Conservation (phyloP, 2,888 invertebrate genomes). For the Neoitamus cyanurus region DNA sequence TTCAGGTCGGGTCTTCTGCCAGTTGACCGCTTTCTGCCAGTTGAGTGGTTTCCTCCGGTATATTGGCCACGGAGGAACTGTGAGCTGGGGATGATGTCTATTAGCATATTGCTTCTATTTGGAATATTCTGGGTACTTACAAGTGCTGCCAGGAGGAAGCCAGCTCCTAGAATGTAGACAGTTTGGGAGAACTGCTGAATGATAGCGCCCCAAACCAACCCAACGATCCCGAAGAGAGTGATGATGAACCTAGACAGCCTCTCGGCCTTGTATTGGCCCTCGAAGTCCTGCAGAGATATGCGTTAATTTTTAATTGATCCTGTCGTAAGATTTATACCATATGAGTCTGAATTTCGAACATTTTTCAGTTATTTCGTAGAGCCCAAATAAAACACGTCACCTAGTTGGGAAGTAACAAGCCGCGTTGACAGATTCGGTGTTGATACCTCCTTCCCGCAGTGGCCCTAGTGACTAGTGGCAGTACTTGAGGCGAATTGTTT, state of each 20-base stretch:
- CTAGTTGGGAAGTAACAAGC: background rate
- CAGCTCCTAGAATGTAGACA: constrained; percentile 91
- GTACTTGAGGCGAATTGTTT: background rate
- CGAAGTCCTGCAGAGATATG: constrained; percentile 76
- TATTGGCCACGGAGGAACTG: constrained; percentile 97
- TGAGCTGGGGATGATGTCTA: constrained; percentile 70
- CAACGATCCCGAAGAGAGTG: constrained; percentile 89
- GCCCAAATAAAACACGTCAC: background rate
- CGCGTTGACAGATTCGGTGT: background rate
- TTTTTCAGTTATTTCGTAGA: constrained; percentile 51
- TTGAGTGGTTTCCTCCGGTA: constrained; percentile 87
- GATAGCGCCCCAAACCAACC: constrained; percentile 91
- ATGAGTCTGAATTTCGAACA: constrained; percentile 66
- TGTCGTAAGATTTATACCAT: constrained; percentile 59
- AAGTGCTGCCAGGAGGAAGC: constrained; percentile 86
- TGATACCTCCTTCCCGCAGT: background rate
- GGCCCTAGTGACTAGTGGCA: background rate
- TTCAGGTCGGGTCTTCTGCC: constrained; percentile 82
- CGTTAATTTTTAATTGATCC: background rate
- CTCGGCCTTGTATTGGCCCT: constrained; percentile 91
- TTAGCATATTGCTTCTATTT: background rate
- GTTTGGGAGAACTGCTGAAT: constrained; percentile 97
- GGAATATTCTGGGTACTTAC: constrained; percentile 67
- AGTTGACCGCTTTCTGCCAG: constrained; percentile 90
- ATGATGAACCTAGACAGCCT: constrained; percentile 90